phyloP scores from a whole-genome alignment of 2,113 vertebrate species.

The Cariama cristata region DNA sequence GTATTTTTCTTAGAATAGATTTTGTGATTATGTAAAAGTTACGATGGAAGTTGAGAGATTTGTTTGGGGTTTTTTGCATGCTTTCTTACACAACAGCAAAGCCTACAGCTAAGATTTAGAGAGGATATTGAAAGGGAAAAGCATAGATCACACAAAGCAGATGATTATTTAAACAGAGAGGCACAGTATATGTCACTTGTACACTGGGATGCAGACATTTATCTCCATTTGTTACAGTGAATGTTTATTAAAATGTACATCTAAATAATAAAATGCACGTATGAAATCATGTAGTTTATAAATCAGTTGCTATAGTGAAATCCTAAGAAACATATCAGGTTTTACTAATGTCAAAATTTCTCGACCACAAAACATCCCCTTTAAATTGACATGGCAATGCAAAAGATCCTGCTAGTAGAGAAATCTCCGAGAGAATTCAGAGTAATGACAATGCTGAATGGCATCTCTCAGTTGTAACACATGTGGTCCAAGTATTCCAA shows the following conservation, averaged over 20 bases:
- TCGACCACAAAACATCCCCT: not conserved
- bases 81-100: not conserved
- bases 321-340: not conserved
- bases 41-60: not conserved
- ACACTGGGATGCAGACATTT: not conserved
- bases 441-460: not conserved
- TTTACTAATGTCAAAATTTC: not conserved
- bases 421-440: not conserved
- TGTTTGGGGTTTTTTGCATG: not conserved
- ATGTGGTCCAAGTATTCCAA: rapidly evolving
- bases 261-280: not conserved
- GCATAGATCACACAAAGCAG: not conserved
- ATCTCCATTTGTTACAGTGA: not conserved
- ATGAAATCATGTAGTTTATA: not conserved
- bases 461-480: not conserved
- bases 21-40: not conserved
- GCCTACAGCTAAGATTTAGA: not conserved
- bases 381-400: not conserved
- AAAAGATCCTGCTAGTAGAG: not conserved
- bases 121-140: not conserved
- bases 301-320: not conserved
- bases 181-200: not conserved
- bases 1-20: not conserved
- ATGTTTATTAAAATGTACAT: not conserved
- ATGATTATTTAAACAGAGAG: not conserved